Base-by-base conservation (phyloP, 2,113 vertebrate genomes). In the Monopterus albus region DNA sequence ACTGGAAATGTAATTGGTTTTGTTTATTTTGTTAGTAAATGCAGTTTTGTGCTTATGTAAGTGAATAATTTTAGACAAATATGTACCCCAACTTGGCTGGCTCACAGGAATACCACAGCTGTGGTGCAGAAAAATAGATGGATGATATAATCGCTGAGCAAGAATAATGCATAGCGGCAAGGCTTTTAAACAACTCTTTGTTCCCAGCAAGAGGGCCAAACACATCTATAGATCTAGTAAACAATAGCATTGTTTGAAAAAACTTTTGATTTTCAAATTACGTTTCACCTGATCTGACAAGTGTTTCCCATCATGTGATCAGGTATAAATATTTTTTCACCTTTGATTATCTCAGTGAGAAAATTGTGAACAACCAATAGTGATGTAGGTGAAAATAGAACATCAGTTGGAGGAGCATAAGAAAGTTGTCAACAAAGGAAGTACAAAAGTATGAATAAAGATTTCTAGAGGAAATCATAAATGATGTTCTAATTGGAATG, bases 81-180 rank as follows among this genome's bases (percentile, higher is more conserved):
- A 82, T 75, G 73, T 78, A 70, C 58, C 60, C 40, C 47, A 78
- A 79, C 79, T 73, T 70, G 63, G 49, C 60, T 25, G 83, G 81
- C 86, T 87, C 86, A 72, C 20, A 88, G 69, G 85, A 87, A 88
- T 86, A 86, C 65, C 82, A 82, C 87, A 91, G 84, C 87, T 90
- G 89, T 73, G 67, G 5, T 72, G 57, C 36, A 72, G 70, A 70
- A 82, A 83, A 83, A 88, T 82, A 81, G 58, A 53, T 39, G 43
- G 62, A 73, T 79, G 75, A 67, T 82, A 72, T 79, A 73, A 82
- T 78, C 39, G 55, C 80, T 78, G 71, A 81, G 77, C 52, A 55
- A 71, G 49, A 82, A 69, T 61, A 76, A 75, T 53, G 74, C 13
- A 11, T 10, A 20, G 68, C 65, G 39, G 23, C 72, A 45, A 61